Conservation (phyloP, 2,113 vertebrate species). For the Leptobrachium leishanense region DNA sequence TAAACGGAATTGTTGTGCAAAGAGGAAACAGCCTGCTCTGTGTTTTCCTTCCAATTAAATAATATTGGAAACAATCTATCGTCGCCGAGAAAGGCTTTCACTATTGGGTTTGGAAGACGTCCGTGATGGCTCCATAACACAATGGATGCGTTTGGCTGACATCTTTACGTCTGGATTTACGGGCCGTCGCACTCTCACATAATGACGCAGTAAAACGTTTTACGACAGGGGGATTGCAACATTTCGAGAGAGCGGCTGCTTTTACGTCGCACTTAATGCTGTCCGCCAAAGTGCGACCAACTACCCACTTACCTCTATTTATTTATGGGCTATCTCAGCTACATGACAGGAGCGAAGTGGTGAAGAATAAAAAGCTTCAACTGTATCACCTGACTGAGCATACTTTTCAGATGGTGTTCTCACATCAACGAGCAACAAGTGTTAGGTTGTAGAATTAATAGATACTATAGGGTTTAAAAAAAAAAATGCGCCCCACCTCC, state of each 20-base stretch:
- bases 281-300: background rate
- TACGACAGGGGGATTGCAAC: conserved; percentile 25
- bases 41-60: no score
- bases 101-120: background rate
- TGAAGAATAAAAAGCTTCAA: background rate
- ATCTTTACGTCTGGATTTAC: conserved; percentile 25
- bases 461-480: background rate
- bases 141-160: background rate
- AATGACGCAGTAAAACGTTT: conserved; percentile 38
- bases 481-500: no score
- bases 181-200: conserved; percentile 6
- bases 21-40: no score
- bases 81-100: background rate
- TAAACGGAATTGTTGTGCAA: no score
- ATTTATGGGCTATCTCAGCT: conserved; percentile 11
- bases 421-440: background rate
- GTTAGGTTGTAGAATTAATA: background rate
- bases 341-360: background rate
- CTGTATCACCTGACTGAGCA: background rate
- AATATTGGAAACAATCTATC: no score
- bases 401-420: background rate
- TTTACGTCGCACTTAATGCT: conserved; percentile 22
- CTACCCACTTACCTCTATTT: conserved; percentile 8
- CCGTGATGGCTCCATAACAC: conserved; percentile 15
- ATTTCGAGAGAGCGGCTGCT: conserved; percentile 24